Evolutionary conservation across 2,888 invertebrate species (phyloP), one percentile per base, ranked within the genome.

Genomic region (Drosophila neonasuta): DNA sequence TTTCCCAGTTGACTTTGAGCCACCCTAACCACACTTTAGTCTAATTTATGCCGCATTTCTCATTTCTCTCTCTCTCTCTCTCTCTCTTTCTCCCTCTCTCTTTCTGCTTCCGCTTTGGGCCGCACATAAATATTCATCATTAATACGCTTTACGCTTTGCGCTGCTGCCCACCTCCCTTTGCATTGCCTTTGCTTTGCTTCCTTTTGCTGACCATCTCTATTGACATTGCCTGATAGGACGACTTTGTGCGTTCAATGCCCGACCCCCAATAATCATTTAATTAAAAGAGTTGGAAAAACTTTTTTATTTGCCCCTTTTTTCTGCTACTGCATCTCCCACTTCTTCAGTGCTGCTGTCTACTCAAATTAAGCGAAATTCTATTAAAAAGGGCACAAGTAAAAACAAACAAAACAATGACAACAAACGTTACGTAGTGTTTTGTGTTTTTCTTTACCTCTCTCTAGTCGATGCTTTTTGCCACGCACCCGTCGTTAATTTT

Each of bases 81-180:
- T 36, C n/a, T 39, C 30, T 41, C 45, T 65, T 58, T 3, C 10
- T 41, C 63, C 29, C 11, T 39, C 11, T 34, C 49, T 65, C 58
- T 48, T 56, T 48, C 55, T 58, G 76, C 65, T 86, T 80, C 87
- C 83, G 86, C 69, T 83, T 73, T 70, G 70, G 69, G 69, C 72
- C 74, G 74, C 77, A 79, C 87, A 84, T 87, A 84, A 84, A 84
- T 84, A 84, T 87, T 87, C 87, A 87, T 87, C 86, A 87, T 87
- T 87, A 84, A 87, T 83, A 80, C 83, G 83, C 77, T 79, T 85
- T 87, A 80, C 87, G 85, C 82, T 84, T 82, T 81, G 58, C 52
- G 54, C 74, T 64, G 62, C 59, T 66, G 71, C 51, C 48, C 39
- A 49, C 44, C 30, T 41, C 8, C 24, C 39, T 32, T 24, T 42